phyloP scores from a whole-genome alignment of 2,113 vertebrate species.

The Indri indri region DNA sequence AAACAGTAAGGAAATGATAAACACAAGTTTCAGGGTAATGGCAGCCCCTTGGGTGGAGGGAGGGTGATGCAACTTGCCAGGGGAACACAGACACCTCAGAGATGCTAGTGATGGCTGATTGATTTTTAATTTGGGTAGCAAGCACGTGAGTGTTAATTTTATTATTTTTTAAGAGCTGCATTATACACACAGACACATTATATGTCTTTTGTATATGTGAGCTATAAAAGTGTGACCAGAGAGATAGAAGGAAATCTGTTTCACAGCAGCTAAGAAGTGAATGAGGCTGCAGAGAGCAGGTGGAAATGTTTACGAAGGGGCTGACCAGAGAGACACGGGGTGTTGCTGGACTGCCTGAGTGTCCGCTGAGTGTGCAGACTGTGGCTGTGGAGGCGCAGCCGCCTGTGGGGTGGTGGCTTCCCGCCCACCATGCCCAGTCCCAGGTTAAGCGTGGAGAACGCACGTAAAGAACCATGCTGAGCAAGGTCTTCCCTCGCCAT shows the following conservation, averaged over 20 bases:
- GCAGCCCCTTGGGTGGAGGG: not conserved
- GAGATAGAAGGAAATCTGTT: not conserved
- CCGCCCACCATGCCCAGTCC: too few relatives aligned
- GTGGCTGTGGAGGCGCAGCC: too few relatives aligned
- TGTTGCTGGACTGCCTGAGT: too few relatives aligned
- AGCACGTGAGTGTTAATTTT: not conserved
- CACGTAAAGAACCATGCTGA: not conserved
- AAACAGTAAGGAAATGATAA: not conserved
- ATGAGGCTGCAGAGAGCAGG: not conserved
- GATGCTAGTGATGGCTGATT: not conserved
- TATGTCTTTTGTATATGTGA: not conserved
- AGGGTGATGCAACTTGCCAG: not conserved
- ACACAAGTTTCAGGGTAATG: not conserved
- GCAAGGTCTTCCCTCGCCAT: not conserved
- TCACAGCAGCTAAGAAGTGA: not conserved
- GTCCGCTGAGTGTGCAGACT: not conserved
- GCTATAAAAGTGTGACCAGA: not conserved
- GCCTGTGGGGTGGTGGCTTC: not conserved
- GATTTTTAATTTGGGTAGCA: not conserved
- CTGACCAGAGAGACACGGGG: not conserved
- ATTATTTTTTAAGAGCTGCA: not conserved
- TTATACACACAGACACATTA: not conserved
- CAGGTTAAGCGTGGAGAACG: too few relatives aligned
- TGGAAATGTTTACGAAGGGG: not conserved
- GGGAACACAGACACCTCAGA: not conserved